Base-by-base conservation (phyloP, 2,888 invertebrate species). In the Dione vanillae region DNA sequence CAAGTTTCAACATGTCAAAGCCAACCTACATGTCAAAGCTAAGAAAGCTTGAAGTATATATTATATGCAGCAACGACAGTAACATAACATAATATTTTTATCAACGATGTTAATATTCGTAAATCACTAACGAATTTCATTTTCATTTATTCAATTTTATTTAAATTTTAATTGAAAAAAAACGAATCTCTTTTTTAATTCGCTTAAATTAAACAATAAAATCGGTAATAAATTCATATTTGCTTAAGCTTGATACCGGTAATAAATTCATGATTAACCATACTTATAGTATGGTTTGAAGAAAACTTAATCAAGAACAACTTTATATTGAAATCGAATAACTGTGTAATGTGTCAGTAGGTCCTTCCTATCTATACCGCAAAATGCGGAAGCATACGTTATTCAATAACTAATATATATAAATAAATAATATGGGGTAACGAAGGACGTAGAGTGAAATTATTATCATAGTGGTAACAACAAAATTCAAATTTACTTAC, bases 401-500 rank as follows among this genome's bases (percentile, higher is more conserved):
- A 47, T 27, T 27, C 27, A 19, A 19, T 19, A 19, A 19, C 16
- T 49, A 49, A 19, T 49, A 49, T 19, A 19, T 49, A 19, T n/a
- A n/a, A 27, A 27, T 27, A 27, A 27, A 27, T 3, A 27, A 27
- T 3, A 27, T 27, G 27, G 27, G 5, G 27, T 27, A 27, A 3
- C 5, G 27, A 27, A 2, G 27, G 27, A 27, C 5, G 27, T 27
- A 27, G 27, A 27, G 27, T 5, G 27, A 19, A 49, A 49, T 19
- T n/a, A n/a, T n/a, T n/a, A n/a, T n/a, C 11, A 35, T 14, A 27
- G 12, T 14, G 8, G 14, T 35, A 27, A 27, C 20, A 51, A 5
- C 12, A 12, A 51, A 11, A 12, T 7, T 40, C 2, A 20, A 20
- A 16, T 10, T 1, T 56, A 77, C 80, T 79, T 75, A 84, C 84